A percentile compares a stretch with the other conserved stretches of the same genome.
phyloP scores from a whole-genome alignment of 2,113 vertebrate species.

The Leptocoma aspasia region DNA sequence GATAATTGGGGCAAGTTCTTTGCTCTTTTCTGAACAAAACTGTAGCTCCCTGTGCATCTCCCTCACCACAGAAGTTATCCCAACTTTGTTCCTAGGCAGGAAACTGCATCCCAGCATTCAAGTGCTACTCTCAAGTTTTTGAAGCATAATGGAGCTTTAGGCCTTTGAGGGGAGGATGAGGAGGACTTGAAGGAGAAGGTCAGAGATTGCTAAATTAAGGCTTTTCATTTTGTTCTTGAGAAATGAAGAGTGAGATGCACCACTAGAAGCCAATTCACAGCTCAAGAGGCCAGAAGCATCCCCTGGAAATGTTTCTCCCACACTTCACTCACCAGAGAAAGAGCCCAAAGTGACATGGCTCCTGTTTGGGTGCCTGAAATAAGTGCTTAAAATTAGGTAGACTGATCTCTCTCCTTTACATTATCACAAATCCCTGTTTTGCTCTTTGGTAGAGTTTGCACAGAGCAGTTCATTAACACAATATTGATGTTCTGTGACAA shows the following conservation, averaged over 20 bases:
- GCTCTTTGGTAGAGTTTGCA: neutral
- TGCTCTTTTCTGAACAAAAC: neutral
- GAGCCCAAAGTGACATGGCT: neutral
- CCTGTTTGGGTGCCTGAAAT: neutral
- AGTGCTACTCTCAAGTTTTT: neutral
- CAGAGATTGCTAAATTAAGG: neutral
- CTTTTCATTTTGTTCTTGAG: neutral
- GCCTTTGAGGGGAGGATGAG: neutral
- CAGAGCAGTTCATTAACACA: neutral
- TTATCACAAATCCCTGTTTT: neutral
- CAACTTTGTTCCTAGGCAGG: neutral
- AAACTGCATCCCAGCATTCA: neutral
- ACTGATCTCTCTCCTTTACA: neutral
- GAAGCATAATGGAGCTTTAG: neutral
- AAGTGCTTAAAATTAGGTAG: neutral
- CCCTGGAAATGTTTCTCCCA: neutral
- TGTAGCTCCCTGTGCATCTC: neutral
- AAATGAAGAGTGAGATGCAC: neutral
- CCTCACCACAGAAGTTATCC: rapidly evolving
- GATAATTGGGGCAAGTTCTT: neutral
- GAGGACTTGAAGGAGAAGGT: neutral
- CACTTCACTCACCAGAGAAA: neutral
- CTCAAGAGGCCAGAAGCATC: neutral
- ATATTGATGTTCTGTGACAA: neutral
- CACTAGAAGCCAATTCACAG: neutral